Percentiles rank a stretch among this genome's conserved stretches.
Evolutionary conservation across 1,140 invertebrate genomes (phyloP).

Genomic region (Macrotrachela quadricornifera): DNA sequence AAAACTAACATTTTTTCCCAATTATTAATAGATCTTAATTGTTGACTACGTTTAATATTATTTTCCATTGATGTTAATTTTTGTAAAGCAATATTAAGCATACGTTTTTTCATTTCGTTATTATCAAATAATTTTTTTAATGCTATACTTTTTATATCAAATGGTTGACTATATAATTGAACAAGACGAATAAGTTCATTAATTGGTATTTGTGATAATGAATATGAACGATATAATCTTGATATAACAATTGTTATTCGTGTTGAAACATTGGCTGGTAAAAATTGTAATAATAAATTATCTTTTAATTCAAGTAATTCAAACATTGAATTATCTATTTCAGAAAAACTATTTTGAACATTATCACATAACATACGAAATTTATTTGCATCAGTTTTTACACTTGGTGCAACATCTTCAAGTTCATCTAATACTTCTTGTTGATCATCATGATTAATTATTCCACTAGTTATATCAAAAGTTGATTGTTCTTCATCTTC

Average conservation of each 20-base stretch:
- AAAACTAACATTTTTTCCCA: constrained; percentile 29
- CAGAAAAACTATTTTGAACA: constrained; percentile 1
- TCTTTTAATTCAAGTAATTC: constrained; percentile 26
- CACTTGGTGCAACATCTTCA: too few relatives aligned
- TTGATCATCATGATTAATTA: too few relatives aligned
- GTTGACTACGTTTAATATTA: constrained; percentile 22
- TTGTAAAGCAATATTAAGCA: constrained; percentile 27
- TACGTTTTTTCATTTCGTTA: constrained; percentile 26
- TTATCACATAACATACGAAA: neutral
- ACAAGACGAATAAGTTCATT: constrained; percentile 26
- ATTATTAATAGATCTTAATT: constrained; percentile 25
- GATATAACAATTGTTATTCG: constrained; percentile 20
- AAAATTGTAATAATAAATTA: constrained; percentile 21
- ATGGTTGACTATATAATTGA: constrained; percentile 24
- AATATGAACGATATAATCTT: constrained; percentile 18
- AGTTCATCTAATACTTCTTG: too few relatives aligned
- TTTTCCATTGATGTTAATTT: constrained; percentile 23
- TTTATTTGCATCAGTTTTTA: neutral
- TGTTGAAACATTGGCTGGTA: constrained; percentile 23
- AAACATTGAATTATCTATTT: constrained; percentile 5
- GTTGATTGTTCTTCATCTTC: too few relatives aligned
- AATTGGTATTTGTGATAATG: constrained; percentile 21
- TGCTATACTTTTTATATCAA: constrained; percentile 28
- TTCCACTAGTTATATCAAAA: too few relatives aligned
- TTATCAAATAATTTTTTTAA: constrained; percentile 27